Conservation (phyloP, 2,113 vertebrate species). For the Paracanthobrama guichenoti region DNA sequence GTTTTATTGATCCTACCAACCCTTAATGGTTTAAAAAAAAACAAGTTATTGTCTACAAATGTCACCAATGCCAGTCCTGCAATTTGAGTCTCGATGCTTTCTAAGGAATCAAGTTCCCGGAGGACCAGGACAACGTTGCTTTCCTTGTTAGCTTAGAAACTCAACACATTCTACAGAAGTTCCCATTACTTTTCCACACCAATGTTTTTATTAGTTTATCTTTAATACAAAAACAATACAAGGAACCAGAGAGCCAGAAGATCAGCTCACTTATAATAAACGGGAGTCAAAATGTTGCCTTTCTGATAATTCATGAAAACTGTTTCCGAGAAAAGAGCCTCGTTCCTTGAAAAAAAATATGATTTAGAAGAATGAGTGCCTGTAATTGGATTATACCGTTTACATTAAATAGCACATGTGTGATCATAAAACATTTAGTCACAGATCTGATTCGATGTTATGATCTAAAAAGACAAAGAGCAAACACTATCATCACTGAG, state of each 20-base stretch:
- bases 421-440: background rate
- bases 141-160: background rate
- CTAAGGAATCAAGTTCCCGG: background rate
- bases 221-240: no score
- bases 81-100: background rate
- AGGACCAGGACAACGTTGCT: background rate
- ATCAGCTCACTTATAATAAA: background rate
- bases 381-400: background rate
- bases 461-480: background rate
- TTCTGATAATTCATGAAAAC: background rate
- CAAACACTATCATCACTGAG: background rate
- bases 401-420: background rate
- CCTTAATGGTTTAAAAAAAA: background rate
- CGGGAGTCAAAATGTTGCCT: background rate
- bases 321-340: background rate
- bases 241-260: background rate
- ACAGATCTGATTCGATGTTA: background rate
- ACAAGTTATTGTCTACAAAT: background rate
- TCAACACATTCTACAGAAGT: background rate
- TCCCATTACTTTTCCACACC: background rate
- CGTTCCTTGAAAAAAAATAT: background rate
- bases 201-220: background rate
- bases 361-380: no score
- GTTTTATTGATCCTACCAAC: background rate
- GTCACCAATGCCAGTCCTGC: background rate